Evolutionary conservation across 2,888 invertebrate genomes (phyloP), one percentile per base, ranked within the genome.

Genomic region (Pollenia angustigena): DNA sequence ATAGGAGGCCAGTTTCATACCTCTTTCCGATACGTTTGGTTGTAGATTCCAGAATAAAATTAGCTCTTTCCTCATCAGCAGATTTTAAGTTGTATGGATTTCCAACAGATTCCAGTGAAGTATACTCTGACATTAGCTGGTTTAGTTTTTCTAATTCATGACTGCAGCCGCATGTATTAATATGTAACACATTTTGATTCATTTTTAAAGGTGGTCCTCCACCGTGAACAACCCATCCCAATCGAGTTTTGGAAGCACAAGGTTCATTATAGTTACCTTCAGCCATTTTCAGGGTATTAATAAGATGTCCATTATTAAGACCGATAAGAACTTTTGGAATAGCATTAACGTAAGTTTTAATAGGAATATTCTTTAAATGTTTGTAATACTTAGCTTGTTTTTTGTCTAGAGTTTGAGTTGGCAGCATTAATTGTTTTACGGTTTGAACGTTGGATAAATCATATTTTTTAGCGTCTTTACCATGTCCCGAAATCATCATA

Each of bases 361-460:
- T 68, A 48, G 48, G 48, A 32, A 68, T 23, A 68, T 68, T 50
- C 50, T 48, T 68, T 23, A 68, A 48, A 66, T 68, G 23, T 48
- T 18, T 68, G 50, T 68, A 18, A 68, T 68, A 68, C 23, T 68
- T 50, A 66, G 23, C 68, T 68, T 32, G n/a, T 44, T 44, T 18
- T n/a, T 44, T 16, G 11, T 64, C 44, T 14, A 64, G 42, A 16
- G 18, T 64, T 68, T 68, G 68, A 14, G 50, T 18, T 46, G 50
- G 68, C n/a, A 48, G n/a, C 11, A 18, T 50, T 3, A 68, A 48
- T 14, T 68, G 68, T 8, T 68, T 68, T 50, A 68, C 50, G 12
- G 50, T 48, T 11, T 18, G 68, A 14, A 68, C 50, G 14, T 68
- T 68, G 14, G 14, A 32, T 68, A 68, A 23, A 14, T 46, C 10